Evolutionary conservation across 2,888 invertebrate species (phyloP), one percentile per base, ranked within the genome.

Genomic region (Choreutis nemorana): DNA sequence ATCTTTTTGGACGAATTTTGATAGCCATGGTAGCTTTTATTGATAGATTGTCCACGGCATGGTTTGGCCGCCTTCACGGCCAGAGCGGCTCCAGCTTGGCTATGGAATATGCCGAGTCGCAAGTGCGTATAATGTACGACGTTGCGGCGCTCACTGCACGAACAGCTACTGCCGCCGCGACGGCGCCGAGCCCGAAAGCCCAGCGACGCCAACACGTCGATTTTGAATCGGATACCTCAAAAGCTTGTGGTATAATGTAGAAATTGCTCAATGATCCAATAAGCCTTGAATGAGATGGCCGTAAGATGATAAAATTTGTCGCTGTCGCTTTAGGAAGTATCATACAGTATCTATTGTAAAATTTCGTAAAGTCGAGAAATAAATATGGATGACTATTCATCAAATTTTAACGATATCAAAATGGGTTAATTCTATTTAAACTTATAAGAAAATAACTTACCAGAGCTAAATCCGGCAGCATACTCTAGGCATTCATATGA

Each of bases 401-500:
- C n/a, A n/a, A n/a, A n/a, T n/a, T n/a, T n/a, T 9, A 20, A 23
- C 6, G n/a, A n/a, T n/a, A n/a, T 21, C n/a, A 21, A 21, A 21
- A 21, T 21, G 1, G 4, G n/a, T 5, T 21, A n/a, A 23, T n/a
- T 23, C 8, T 11, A n/a, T n/a, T 14, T 25, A n/a, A n/a, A n/a
- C n/a, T n/a, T n/a, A n/a, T n/a, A n/a, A n/a, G n/a, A 14, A 18
- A n/a, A 30, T 20, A 13, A 10, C 14, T 31, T 50, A 71, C 84
- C 84, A 41, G 90, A 90, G 59, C 87, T 87, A 65, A 99, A 99
- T 2, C 97, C 97, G 1, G 97, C 95, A 0, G 99, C 98, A 70
- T 94, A 97, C 60, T 99, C 99, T 32, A 99, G 73, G 32, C 94
- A 91, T 65, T 97, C 97, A 56, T 99, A 99, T 0, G 97, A 97